A percentile compares a stretch with the other conserved stretches of the same genome.
Evolutionary conservation across 2,888 invertebrate species (phyloP).

Genomic region (Xanthorhoe spadicearia): DNA sequence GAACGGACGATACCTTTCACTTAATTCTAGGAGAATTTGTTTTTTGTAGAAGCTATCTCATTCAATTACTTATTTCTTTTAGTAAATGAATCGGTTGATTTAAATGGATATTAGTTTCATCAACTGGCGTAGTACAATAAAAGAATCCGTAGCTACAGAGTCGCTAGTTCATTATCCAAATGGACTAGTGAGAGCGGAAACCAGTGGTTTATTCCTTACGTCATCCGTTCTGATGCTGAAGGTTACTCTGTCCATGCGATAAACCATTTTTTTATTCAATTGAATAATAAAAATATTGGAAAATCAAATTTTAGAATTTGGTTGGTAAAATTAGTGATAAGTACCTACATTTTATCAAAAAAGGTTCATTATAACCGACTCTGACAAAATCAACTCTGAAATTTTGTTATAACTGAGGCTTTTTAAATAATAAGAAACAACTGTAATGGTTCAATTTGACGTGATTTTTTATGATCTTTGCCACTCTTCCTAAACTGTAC

Average conservation of each 20-base stretch:
- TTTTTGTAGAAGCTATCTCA: slow-evolving; percentile 8
- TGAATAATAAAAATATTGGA: too few species aligned
- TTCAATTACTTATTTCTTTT: slow-evolving; percentile 41
- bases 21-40: not conserved
- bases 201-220: slow-evolving; percentile 6
- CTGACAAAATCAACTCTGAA: too few species aligned
- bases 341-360: too few species aligned
- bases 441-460: too few species aligned
- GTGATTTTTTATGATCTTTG: too few species aligned
- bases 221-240: not conserved
- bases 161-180: slow-evolving; percentile 84
- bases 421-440: too few species aligned
- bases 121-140: slow-evolving; percentile 66
- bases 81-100: slow-evolving; percentile 44
- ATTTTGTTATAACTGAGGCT: too few species aligned
- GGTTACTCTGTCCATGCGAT: not conserved
- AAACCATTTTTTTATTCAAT: too few species aligned
- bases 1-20: not conserved
- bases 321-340: too few species aligned
- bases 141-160: slow-evolving; percentile 69
- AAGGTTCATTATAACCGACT: too few species aligned
- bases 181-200: slow-evolving; percentile 69
- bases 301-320: too few species aligned
- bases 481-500: too few species aligned
- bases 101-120: slow-evolving; percentile 62